Conservation (phyloP, 2,113 vertebrate species). For the Sylvia atricapilla region DNA sequence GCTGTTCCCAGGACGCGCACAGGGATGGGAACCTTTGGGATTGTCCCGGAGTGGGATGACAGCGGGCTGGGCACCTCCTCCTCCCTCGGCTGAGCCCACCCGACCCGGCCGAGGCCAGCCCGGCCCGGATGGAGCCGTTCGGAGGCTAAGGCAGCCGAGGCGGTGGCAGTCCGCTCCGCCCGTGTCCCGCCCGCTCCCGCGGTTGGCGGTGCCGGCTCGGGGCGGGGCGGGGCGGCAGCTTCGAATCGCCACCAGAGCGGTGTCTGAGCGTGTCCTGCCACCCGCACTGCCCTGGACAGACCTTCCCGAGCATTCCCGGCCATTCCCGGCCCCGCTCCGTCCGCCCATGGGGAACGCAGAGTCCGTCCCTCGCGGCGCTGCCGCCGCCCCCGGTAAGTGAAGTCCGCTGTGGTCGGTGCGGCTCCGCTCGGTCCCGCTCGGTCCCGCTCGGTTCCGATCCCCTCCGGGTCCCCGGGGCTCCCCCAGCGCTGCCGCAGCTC, state of each 20-base stretch:
- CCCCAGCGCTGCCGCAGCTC: too few species aligned
- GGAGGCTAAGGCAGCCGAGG: not conserved
- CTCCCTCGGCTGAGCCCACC: not conserved
- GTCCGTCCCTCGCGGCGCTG: not conserved
- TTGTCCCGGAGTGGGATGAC: not conserved
- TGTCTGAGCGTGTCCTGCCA: not conserved
- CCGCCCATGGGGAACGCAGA: constrained; percentile 51
- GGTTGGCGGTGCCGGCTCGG: not conserved
- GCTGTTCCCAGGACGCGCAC: accelerated
- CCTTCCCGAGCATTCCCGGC: accelerated
- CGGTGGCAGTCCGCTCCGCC: not conserved
- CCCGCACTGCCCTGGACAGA: not conserved
- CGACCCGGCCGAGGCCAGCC: accelerated
- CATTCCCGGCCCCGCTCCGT: not conserved
- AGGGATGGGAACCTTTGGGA: not conserved
- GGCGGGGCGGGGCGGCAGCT: constrained; percentile 43
- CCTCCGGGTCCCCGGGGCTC: not conserved
- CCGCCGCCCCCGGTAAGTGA: not conserved
- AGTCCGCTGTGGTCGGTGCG: not conserved
- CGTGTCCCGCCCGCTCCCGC: not conserved
- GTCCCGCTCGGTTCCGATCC: not conserved
- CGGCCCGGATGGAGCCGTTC: accelerated
- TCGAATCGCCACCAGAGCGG: not conserved
- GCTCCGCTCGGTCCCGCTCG: not conserved
- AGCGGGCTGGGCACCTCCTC: not conserved